A percentile compares a stretch with the other conserved stretches of the same genome.
Conservation (phyloP, 2,797 vertebrate species). For the Alosa sapidissima region DNA sequence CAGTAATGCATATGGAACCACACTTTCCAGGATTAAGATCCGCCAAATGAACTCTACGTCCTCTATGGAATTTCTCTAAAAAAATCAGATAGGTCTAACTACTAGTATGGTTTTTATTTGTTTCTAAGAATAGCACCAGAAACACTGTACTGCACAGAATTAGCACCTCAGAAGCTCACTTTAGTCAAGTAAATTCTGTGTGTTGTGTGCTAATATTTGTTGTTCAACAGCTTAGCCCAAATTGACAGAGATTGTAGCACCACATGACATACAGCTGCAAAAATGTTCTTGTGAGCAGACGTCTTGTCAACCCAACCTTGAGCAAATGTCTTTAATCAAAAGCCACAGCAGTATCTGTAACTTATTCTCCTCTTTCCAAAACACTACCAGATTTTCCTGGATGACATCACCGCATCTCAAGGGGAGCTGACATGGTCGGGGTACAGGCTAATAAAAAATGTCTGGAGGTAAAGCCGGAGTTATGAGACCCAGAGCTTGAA, state of each 20-base stretch:
- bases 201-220: neutral
- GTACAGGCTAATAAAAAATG: constrained; percentile 34
- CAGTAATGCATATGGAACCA: neutral
- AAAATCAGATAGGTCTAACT: neutral
- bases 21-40: neutral
- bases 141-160: neutral
- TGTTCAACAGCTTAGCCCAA: neutral
- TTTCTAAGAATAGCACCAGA: neutral
- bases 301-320: constrained; percentile 24
- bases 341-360: constrained; percentile 35
- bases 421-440: constrained; percentile 32
- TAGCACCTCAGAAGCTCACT: neutral
- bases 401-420: constrained; percentile 42
- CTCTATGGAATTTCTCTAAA: no score
- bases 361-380: constrained; percentile 38
- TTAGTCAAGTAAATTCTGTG: neutral
- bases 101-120: neutral
- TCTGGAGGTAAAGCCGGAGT: constrained; percentile 23
- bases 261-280: constrained; percentile 24
- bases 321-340: constrained; percentile 48
- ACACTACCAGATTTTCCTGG: constrained; percentile 35
- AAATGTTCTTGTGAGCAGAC: constrained; percentile 31
- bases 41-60: neutral
- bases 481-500: constrained; percentile 28
- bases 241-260: neutral